Evolutionary conservation across 2,113 vertebrate genomes (phyloP), one percentile per base, ranked within the genome.

Genomic region (Reinhardtius hippoglossoides): DNA sequence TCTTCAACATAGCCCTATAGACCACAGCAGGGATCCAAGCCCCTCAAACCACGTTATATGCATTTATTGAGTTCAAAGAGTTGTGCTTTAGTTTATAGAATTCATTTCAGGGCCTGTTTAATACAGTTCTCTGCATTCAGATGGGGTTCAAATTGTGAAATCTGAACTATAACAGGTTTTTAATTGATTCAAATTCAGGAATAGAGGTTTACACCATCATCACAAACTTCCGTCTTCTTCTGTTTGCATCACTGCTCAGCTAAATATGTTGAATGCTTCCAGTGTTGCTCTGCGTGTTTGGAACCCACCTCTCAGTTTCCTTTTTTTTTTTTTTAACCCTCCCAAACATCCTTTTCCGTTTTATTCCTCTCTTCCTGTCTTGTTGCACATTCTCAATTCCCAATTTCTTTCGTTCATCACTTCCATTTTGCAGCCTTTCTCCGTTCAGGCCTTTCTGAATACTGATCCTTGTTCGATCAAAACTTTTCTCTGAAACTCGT

Each of bases 121-220:
- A 20, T 46, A 40, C 35, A 21, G 24, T 56, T 20, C 59, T 64
- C 70, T 78, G 23, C 23, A 56, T 18, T 35, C 54, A 44, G 54
- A 78, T 54, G 14, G 12, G 65, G 46, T 83, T 81, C 20, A 76
- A 20, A 67, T 46, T 24, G 42, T 50, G 21, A 26, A n/a, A 76
- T 35, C 46, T 63, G 52, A 76, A 23, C 57, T 31, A 52, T 42
- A 56, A 55, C 10, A 0, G 40, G 26, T 37, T 70, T 31, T 56
- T 70, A 26, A 58, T 65, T 59, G 26, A 76, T 65, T 71, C 27
- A 78, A 80, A 40, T 76, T 55, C 58, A 71, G 42, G 37, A 76
- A 55, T 21, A 48, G 40, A 31, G 75, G 13, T 31, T 10, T 9
- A 50, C 61, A 52, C 46, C 37, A 7, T 5, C 44, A 23, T 26